Base-by-base conservation (phyloP, 2,797 vertebrate species). In the Falco cherrug region DNA sequence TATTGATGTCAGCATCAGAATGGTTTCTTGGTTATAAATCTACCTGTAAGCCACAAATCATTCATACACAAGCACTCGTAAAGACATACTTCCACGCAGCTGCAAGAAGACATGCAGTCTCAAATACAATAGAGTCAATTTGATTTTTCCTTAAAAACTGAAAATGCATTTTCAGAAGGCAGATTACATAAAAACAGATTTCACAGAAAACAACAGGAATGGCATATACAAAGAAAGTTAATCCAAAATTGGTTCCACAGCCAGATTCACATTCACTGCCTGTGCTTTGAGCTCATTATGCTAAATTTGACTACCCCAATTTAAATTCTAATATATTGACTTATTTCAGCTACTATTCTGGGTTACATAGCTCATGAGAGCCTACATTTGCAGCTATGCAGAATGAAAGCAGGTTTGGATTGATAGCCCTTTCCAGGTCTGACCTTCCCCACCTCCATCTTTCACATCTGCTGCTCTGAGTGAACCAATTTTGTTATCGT, bases 241-340 rank as follows among this genome's bases (percentile, higher is more conserved):
- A 88, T 85, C 71, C 54, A 76, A 73, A 43, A 92, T 21, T 74
- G 76, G 69, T 81, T 93, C 69, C 91, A 81, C 73, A 88, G 86
- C 33, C 64, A 93, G 76, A 80, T 21, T 83, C 77, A 47, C 5
- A 0, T 28, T 59, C 20, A 53, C 14, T 31, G 12, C 35, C 35
- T 31, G 21, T 22, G 41, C 45, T 60, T 60, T 60, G 56, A 87
- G 74, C n/a, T 88, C 35, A 77, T 70, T 39, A 60, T 4, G 16
- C 35, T 67, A n/a, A 39, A 51, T 84, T 48, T 48, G 13, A 41
- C 45, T 60, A 48, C 2, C 2, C 3, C n/a, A 24, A 81, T 75
- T 82, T 67, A 20, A 53, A 73, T 94, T 51, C n/a, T 64, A 48
- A 86, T 53, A 45, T 10, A 73, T 5, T 60, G 22, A 75, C n/a